These are phyloP conservation scores for Tetraodon nigroviridis DNA, from an alignment of 2,113 vertebrate species.

Conservation along the genomic window DNA sequence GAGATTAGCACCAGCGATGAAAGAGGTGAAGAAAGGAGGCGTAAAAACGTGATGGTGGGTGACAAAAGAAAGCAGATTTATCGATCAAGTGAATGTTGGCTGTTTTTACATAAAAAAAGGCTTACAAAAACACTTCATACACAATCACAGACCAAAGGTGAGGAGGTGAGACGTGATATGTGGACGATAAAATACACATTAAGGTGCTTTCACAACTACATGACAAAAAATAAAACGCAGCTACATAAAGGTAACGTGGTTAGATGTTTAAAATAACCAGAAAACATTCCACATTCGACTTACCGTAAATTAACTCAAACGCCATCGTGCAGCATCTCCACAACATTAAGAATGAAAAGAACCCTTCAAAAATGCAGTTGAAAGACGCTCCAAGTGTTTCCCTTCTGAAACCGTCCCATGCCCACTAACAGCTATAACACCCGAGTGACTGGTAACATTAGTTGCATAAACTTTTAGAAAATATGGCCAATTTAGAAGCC, in stretches of 20 bases:
- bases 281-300: no score
- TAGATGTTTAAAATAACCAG: not conserved
- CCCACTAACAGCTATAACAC: constrained; percentile 67
- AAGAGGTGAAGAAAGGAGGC: constrained; percentile 43
- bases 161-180: constrained; percentile 21
- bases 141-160: not conserved
- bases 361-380: not conserved
- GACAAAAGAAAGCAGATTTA: constrained; percentile 75
- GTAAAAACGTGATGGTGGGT: constrained; percentile 58
- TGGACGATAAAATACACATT: constrained; percentile 64
- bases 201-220: constrained; percentile 78
- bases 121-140: constrained; percentile 81
- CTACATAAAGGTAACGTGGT: not conserved
- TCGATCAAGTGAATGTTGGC: constrained; percentile 74
- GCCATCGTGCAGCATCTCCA: no score
- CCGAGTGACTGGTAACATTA: constrained; percentile 40
- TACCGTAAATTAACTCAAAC: no score
- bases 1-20: constrained; percentile 34
- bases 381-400: not conserved
- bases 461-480: constrained; percentile 42
- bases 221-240: constrained; percentile 19
- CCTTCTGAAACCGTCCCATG: constrained; percentile 21
- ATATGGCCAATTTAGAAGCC: constrained; percentile 8
- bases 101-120: constrained; percentile 80
- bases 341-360: no score